Conservation (phyloP, 2,888 invertebrate species). For the Drosophila kanekoi region DNA sequence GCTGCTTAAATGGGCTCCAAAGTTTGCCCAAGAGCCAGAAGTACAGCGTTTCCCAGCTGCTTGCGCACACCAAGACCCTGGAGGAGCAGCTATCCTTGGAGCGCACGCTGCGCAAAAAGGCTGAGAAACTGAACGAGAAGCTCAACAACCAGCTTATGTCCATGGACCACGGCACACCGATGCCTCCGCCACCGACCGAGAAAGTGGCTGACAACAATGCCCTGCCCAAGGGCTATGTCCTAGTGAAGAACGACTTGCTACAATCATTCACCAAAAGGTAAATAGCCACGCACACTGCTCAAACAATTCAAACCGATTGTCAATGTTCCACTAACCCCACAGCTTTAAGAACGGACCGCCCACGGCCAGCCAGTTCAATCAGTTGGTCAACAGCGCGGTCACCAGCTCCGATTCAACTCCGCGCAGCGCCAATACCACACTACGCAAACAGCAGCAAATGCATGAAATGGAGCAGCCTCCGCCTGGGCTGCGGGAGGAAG, state of each 20-base stretch:
- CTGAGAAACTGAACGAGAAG: slow-evolving; percentile 88
- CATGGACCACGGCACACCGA: slow-evolving; percentile 58
- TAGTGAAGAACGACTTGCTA: slow-evolving; percentile 73
- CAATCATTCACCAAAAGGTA: slow-evolving; percentile 80
- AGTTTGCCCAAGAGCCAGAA: slow-evolving; percentile 71
- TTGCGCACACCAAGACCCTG: slow-evolving; percentile 83
- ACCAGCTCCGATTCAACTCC: slow-evolving; percentile 62
- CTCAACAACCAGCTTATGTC: slow-evolving; percentile 87
- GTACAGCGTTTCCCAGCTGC: slow-evolving; percentile 71
- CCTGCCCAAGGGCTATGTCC: slow-evolving; percentile 76
- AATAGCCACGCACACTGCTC: slow-evolving; percentile 2
- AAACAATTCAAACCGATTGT: neutral
- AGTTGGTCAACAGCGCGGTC: slow-evolving; percentile 64
- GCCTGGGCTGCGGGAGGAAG: neutral
- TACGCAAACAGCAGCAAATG: slow-evolving; percentile 55
- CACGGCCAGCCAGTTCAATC: slow-evolving; percentile 49
- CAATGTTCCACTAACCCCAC: neutral
- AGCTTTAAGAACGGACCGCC: slow-evolving; percentile 36
- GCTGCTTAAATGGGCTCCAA: slow-evolving; percentile 61
- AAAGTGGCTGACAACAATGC: slow-evolving; percentile 30
- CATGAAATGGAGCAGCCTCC: slow-evolving; percentile 2
- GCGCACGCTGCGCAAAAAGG: slow-evolving; percentile 87
- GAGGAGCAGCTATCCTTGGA: slow-evolving; percentile 88
- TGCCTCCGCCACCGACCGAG: slow-evolving; percentile 6
- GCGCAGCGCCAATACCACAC: slow-evolving; percentile 58